Evolutionary conservation across 2,113 vertebrate genomes (phyloP), one percentile per base, ranked within the genome.

Genomic region (Dasyprocta punctata): DNA sequence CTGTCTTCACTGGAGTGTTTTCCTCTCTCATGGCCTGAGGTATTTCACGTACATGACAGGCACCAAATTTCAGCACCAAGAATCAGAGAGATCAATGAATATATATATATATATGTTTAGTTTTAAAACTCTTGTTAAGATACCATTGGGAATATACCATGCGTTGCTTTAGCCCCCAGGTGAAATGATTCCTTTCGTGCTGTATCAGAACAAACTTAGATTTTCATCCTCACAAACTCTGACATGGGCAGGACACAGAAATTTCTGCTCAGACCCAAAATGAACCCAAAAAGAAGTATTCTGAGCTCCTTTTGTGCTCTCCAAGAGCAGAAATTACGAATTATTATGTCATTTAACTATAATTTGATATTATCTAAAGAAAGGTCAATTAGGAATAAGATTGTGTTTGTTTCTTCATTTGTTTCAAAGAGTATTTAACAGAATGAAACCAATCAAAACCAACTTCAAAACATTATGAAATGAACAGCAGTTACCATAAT

Each of bases 251-350:
- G 11, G 49, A 86, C 22, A 52, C 38, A 89, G 22, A 61, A 90
- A 30, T 17, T 90, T 77, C 77, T 60, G 3, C 13, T 69, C 24
- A n/a, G 9, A 86, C 60, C 19, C 65, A 61, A 86, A 30, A 60
- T 67, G 6, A 61, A 3, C 41, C 65, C 65, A 44, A 58, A 60
- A 87, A 96, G 44, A 65, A 6, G 13, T 69, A 56, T 67, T 33
- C 54, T 56, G 69, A 93, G 38, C 65, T 10, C 22, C 54, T 83
- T 83, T 47, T 47, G 24, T 38, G 61, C 86, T 95, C 52, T 87
- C 33, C 38, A 67, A 44, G 44, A 97, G 38, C 20, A 93, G 54
- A 93, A 95, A 80, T 71, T 4, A 69, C 80, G 82, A 69, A 63
- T 7, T 88, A 26, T 41, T 20, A 33, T 58, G 52, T 2, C 61